These are phyloP conservation scores for Myiagra hebetior DNA, from an alignment of 2,113 vertebrate genomes.

Conservation along the genomic window DNA sequence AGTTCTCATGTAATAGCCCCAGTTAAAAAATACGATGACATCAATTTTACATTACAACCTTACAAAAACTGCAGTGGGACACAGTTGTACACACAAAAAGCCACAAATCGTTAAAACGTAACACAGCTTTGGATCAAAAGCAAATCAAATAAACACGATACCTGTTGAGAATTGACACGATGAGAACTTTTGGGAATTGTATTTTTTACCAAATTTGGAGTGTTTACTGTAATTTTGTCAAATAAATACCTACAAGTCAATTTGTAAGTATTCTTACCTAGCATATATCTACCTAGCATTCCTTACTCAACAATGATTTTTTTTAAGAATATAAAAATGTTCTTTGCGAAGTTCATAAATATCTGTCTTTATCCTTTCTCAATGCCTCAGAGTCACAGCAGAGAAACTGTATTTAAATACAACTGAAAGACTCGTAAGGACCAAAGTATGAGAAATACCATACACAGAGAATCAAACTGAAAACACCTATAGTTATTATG, in stretches of 20 bases:
- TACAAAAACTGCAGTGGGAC: neutral
- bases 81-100: neutral
- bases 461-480: neutral
- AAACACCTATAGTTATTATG: neutral
- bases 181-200: neutral
- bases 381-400: neutral
- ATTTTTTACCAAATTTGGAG: neutral
- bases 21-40: neutral
- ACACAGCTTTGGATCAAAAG: neutral
- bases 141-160: neutral
- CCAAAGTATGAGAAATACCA: neutral
- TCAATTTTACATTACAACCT: neutral
- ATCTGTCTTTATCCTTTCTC: neutral
- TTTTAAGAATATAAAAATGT: neutral
- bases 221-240: neutral
- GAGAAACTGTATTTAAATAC: neutral
- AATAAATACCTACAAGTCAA: neutral
- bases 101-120: neutral
- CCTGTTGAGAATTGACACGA: neutral
- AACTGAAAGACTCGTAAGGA: neutral
- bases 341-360: neutral
- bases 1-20: neutral
- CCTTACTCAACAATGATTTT: neutral
- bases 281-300: neutral
- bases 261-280: too few species aligned